Percentiles rank a stretch among this genome's conserved stretches.
Conservation (phyloP, 64 coral and sea anemone genomes). For the Actinia equina region DNA sequence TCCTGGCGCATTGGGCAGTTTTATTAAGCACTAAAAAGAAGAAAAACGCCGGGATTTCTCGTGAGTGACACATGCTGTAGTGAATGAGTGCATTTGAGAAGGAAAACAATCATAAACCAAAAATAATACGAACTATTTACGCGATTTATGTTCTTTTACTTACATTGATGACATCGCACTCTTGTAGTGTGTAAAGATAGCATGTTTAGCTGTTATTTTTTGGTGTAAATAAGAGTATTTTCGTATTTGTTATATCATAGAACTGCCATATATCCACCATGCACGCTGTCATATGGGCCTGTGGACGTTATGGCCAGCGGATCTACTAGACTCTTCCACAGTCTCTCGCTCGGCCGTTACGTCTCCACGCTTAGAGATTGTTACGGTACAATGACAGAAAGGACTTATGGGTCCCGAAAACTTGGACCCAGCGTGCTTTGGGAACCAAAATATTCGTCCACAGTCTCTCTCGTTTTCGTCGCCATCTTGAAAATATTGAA, state of each 20-base stretch:
- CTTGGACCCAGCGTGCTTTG: too few relatives aligned
- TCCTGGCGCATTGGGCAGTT: background rate
- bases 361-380: too few relatives aligned
- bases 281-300: background rate
- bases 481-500: too few relatives aligned
- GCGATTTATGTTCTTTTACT: background rate
- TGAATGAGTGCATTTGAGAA: background rate
- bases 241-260: background rate
- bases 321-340: too few relatives aligned
- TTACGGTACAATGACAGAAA: too few relatives aligned
- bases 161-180: slow-evolving; percentile 2
- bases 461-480: too few relatives aligned
- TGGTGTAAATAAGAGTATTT: background rate
- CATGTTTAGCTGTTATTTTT: background rate
- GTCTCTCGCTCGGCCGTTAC: too few relatives aligned
- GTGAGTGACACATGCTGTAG: background rate
- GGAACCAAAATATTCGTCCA: too few relatives aligned
- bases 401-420: too few relatives aligned
- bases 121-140: background rate
- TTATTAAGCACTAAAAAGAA: background rate
- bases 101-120: background rate
- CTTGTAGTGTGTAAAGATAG: background rate
- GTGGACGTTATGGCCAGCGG: background rate
- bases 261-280: background rate
- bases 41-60: background rate